Evolutionary conservation across 2,113 vertebrate genomes (phyloP).

Genomic region (Oncorhynchus tshawytscha): DNA sequence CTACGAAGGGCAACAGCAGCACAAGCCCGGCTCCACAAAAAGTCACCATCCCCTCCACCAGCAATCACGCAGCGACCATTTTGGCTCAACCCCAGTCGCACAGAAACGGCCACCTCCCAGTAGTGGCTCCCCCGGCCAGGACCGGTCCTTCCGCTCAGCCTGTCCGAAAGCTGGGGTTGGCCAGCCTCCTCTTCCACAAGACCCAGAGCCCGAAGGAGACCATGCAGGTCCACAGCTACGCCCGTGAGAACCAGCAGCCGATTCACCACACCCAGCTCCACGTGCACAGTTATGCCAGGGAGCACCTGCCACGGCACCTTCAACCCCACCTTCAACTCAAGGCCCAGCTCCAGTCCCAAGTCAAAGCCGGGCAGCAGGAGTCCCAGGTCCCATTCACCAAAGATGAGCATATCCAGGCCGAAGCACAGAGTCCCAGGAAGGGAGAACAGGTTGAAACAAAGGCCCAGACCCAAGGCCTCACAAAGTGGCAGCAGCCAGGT

Average conservation of each 20-base stretch:
- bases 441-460: not conserved
- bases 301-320: conserved; percentile 58
- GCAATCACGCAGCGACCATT: conserved; percentile 50
- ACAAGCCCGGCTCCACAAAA: conserved; percentile 26
- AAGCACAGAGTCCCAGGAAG: not conserved
- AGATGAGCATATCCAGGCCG: not conserved
- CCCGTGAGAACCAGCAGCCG: conserved; percentile 50
- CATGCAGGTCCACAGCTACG: conserved; percentile 84
- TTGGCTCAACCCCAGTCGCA: conserved; percentile 35
- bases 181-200: conserved; percentile 77
- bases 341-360: not conserved
- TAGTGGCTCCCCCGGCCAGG: conserved; percentile 36
- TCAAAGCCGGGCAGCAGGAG: conserved; percentile 16
- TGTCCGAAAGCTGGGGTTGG: conserved; percentile 77
- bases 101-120: conserved; percentile 61
- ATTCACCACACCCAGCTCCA: conserved; percentile 57
- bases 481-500: not conserved
- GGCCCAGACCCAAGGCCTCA: not conserved
- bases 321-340: conserved; percentile 38
- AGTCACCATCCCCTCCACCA: conserved; percentile 25
- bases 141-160: conserved; percentile 34
- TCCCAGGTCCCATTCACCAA: conserved; percentile 4
- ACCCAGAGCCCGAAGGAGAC: conserved; percentile 77
- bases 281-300: conserved; percentile 59
- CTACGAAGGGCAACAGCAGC: conserved; percentile 23